Evolutionary conservation across 2,113 vertebrate species (phyloP).

Genomic region (Morone saxatilis): DNA sequence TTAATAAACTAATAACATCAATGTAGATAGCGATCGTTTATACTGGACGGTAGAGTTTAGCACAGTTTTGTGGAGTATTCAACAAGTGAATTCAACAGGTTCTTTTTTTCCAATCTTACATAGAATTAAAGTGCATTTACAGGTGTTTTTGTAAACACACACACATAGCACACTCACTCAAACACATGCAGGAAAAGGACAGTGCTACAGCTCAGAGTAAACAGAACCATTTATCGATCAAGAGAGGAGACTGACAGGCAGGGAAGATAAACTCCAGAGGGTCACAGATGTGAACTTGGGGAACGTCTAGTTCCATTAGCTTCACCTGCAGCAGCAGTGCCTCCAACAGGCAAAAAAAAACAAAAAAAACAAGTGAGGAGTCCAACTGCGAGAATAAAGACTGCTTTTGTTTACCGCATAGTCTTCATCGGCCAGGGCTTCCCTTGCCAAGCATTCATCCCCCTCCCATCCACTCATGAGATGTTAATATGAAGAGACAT

Average conservation of each 20-base stretch:
- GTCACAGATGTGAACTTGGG: slow-evolving; percentile 71
- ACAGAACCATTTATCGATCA: slow-evolving; percentile 65
- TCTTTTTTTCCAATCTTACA: slow-evolving; percentile 6
- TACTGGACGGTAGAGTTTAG: not conserved
- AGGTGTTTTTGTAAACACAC: not conserved
- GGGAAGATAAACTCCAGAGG: slow-evolving; percentile 66
- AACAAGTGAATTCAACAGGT: slow-evolving; percentile 69
- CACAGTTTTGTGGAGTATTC: slow-evolving; percentile 9
- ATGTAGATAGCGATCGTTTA: slow-evolving; percentile 29
- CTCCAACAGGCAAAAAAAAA: slow-evolving; percentile 42
- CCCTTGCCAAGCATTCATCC: slow-evolving; percentile 61
- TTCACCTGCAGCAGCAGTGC: slow-evolving; percentile 65
- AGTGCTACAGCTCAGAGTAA: slow-evolving; percentile 5
- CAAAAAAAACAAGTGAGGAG: slow-evolving; percentile 31
- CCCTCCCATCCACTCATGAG: slow-evolving; percentile 34
- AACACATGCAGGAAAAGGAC: slow-evolving; percentile 10
- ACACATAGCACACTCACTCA: slow-evolving; percentile 2
- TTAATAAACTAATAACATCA: slow-evolving; percentile 42
- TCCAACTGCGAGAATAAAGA: slow-evolving; percentile 65
- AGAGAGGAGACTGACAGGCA: slow-evolving; percentile 67
- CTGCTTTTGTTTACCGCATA: slow-evolving; percentile 70
- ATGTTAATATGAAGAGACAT: slow-evolving; percentile 74
- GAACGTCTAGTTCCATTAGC: slow-evolving; percentile 74
- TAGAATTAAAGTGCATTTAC: not conserved
- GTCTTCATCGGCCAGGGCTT: slow-evolving; percentile 52